Conservation (phyloP, 2,888 invertebrate genomes). For the Timema cristinae region DNA sequence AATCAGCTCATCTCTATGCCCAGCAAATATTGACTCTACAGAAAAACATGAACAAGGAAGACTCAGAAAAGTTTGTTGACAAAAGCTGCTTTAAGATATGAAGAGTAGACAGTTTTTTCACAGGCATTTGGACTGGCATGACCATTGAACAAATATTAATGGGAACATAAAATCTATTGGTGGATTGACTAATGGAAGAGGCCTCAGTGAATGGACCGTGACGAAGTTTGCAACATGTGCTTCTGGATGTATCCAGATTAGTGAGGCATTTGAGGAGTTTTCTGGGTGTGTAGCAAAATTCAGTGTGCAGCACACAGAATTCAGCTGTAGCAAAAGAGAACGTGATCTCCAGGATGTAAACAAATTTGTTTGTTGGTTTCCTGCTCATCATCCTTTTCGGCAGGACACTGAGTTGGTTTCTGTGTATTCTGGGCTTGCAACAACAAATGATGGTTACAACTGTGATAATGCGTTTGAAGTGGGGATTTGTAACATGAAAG, state of each 20-base stretch:
- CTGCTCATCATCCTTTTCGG: background rate
- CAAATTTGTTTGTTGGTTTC: background rate
- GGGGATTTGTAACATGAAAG: background rate
- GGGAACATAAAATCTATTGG: too few species aligned
- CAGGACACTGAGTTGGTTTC: background rate
- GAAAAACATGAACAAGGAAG: background rate
- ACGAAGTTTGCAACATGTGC: background rate
- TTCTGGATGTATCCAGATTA: too few species aligned
- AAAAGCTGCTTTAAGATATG: background rate
- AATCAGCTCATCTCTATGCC: slow-evolving; percentile 4
- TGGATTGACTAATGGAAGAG: too few species aligned
- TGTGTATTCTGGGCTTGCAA: slow-evolving; percentile 6
- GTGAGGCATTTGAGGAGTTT: too few species aligned
- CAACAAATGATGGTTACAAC: background rate
- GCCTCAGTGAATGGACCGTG: background rate
- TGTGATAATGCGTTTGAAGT: background rate
- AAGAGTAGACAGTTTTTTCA: background rate
- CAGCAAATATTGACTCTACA: slow-evolving; percentile 5
- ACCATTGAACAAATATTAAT: too few species aligned
- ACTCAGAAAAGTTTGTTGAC: slow-evolving; percentile 4
- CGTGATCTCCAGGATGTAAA: background rate
- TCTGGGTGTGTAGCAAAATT: background rate
- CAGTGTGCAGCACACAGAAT: background rate
- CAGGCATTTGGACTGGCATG: too few species aligned
- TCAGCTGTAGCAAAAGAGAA: background rate